Percentiles rank a stretch among this genome's conserved stretches.
phyloP scores from a whole-genome alignment of 1,140 invertebrate species.

The Drosophila tropicalis region DNA sequence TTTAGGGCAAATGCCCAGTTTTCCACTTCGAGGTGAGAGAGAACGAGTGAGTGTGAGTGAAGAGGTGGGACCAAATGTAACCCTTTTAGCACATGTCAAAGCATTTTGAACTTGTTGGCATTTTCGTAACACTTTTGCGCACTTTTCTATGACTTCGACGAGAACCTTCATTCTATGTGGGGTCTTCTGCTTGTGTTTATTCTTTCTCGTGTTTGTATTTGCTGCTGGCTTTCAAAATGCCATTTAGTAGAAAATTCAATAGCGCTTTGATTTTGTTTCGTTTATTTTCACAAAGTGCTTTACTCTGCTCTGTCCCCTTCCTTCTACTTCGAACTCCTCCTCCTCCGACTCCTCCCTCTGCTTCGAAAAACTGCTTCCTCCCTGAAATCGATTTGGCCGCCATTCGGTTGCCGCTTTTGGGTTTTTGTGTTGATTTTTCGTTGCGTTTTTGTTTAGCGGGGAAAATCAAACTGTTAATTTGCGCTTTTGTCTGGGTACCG shows the following conservation, averaged over 20 bases:
- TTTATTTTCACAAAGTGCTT: conserved; percentile 77
- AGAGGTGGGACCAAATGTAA: conserved; percentile 19
- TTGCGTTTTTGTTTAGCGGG: conserved; percentile 74
- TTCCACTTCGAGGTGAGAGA: neutral
- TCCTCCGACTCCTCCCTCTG: neutral
- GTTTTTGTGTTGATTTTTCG: conserved; percentile 73
- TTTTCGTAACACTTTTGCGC: conserved; percentile 70
- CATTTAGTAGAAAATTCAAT: conserved; percentile 80
- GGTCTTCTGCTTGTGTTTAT: conserved; percentile 31
- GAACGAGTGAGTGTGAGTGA: neutral
- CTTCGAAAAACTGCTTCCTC: no score
- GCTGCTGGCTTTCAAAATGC: conserved; percentile 70
- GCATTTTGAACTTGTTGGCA: conserved; percentile 75
- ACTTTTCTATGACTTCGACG: conserved; percentile 65
- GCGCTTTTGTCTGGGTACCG: conserved; percentile 70
- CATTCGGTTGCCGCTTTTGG: conserved; percentile 23
- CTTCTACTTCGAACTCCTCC: neutral
- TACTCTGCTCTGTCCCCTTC: neutral
- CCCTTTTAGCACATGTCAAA: conserved; percentile 80
- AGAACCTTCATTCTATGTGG: conserved; percentile 27
- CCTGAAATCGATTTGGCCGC: conserved; percentile 69
- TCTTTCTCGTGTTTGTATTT: conserved; percentile 39
- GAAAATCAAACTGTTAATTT: conserved; percentile 81
- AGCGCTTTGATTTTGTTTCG: conserved; percentile 79
- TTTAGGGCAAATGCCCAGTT: conserved; percentile 30